Base-by-base conservation (phyloP, 2,888 invertebrate genomes). In the Callosobruchus maculatus region DNA sequence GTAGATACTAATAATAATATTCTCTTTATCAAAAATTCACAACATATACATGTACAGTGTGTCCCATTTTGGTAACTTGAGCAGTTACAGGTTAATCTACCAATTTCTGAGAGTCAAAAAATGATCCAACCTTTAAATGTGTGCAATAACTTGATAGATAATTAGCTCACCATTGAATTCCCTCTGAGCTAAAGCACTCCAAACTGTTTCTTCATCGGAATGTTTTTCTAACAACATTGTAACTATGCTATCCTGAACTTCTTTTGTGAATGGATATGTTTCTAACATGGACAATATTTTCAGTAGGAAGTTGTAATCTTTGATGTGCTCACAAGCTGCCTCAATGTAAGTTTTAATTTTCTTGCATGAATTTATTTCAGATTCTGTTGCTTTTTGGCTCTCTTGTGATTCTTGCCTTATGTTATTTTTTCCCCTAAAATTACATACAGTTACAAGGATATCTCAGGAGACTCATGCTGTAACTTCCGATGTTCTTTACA, bases 161-260 rank as follows among this genome's bases (percentile, higher is more conserved):
- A 49, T 80, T 68, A 26, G 74, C 74, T 78, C 75, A 83, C 90
- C 91, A 79, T 88, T 88, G n/a, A 89, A 81, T 82, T 91, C 91
- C 0, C 91, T 87, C 77, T 89, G 88, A 0, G 92, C 92, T 82
- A 92, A 84, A 5, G 88, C 88, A 80, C 92, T 89, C 92, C 92
- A 92, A 49, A 90, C 88, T 20, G 87, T 79, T 70, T 90, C 89
- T 79, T 90, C 88, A n/a, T 88, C 85, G 3, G 88, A 85, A 81
- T 88, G 89, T 76, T 88, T 85, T 72, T 87, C 82, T 74, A 89
- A 85, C 81, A 92, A 84, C 76, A 90, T 88, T 76, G 87, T 85
- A 22, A 91, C 82, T 7, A 91, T 89, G 70, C 85, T 84, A 22
- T 89, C 86, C 80, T 92, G 91, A 7, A 94, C 87, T 22, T 87